These are phyloP conservation scores for Sturnus vulgaris DNA, from an alignment of 2,113 vertebrate genomes.

Conservation along the genomic window DNA sequence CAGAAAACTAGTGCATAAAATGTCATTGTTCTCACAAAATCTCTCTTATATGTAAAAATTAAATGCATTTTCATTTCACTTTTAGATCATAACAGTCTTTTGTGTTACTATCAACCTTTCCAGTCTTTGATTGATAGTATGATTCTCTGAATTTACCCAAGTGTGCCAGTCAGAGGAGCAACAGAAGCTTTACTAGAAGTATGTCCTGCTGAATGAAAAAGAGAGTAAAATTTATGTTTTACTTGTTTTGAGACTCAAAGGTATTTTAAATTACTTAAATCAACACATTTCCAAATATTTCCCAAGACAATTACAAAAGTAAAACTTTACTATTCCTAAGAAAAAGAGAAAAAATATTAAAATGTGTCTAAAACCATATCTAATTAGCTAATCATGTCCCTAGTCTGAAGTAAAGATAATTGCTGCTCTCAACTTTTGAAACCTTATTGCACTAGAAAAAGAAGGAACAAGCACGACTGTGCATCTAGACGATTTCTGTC, in stretches of 20 bases:
- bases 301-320: rapidly evolving
- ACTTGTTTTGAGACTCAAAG: not conserved
- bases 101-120: not conserved
- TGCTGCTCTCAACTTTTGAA: not conserved
- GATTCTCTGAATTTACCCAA: not conserved
- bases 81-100: not conserved
- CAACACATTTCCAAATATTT: not conserved
- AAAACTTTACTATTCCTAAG: not conserved
- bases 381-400: not conserved
- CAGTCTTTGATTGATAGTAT: not conserved
- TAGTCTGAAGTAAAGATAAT: not conserved
- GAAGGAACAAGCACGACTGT: not conserved
- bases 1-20: not conserved
- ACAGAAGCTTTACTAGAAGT: not conserved
- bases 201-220: not conserved
- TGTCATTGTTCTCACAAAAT: not conserved
- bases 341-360: not conserved
- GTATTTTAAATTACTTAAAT: not conserved
- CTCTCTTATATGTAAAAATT: not conserved
- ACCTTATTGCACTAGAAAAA: not conserved
- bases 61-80: not conserved
- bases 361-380: not conserved
- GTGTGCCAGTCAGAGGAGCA: not conserved
- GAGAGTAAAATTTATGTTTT: not conserved
- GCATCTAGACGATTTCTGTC: not conserved